Evolutionary conservation across 23 tunicate species (phyloP).

Genomic region (Halocynthia aurantium): DNA sequence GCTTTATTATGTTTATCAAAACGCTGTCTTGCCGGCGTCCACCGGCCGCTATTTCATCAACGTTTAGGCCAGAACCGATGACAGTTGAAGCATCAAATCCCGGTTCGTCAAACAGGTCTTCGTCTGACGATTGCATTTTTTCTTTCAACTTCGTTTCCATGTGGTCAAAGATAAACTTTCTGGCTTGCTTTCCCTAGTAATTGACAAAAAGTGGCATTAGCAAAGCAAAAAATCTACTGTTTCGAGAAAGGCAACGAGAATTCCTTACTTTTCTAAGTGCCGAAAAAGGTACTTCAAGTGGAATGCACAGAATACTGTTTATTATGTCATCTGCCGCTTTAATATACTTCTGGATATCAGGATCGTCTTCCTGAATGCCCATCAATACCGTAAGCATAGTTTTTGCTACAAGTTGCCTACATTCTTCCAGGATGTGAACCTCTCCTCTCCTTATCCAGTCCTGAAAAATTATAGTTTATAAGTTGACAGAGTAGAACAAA

Average conservation of each 20-base stretch:
- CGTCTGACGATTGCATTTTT: conserved; percentile 35
- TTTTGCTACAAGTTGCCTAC: conserved; percentile 79
- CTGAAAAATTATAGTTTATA: background rate
- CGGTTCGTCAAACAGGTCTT: conserved; percentile 15
- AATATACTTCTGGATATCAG: conserved; percentile 72
- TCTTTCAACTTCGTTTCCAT: conserved; percentile 44
- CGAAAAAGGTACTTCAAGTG: conserved; percentile 74
- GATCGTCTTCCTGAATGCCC: conserved; percentile 76
- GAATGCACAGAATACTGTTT: conserved; percentile 74
- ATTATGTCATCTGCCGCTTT: conserved; percentile 81
- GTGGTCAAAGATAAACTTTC: conserved; percentile 60
- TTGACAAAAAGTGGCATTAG: background rate
- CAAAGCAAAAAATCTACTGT: background rate
- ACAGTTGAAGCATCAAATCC: background rate
- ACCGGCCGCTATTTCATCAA: conserved; percentile 32
- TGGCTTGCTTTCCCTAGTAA: conserved; percentile 71
- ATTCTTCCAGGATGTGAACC: conserved; percentile 43
- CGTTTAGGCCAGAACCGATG: background rate
- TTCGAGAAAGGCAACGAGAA: background rate
- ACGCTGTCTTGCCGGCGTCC: conserved; percentile 36
- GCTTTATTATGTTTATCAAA: conserved; percentile 71
- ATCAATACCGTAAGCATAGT: conserved; percentile 85
- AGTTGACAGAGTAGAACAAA: too few relatives aligned
- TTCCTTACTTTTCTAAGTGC: conserved; percentile 41
- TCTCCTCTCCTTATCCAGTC: conserved; percentile 27